Base-by-base conservation (phyloP, 1,140 invertebrate species). In the Philotrypesis tridentata region DNA sequence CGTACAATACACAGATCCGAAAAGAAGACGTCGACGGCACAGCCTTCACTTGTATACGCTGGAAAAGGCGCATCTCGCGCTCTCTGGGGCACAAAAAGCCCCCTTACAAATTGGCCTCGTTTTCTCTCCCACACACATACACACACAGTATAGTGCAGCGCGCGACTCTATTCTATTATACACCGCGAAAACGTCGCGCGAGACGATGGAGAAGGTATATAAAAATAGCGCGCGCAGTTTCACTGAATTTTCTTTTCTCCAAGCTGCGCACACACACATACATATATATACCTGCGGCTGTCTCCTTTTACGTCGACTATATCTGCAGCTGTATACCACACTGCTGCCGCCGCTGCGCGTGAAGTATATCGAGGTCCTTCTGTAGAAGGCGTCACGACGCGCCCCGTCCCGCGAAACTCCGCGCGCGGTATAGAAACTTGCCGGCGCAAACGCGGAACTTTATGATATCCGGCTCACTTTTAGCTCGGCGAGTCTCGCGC, bases 381-480 rank as follows among this genome's bases (percentile, higher is more conserved):
- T 74, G 40, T 74, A 60, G 43, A 74, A 74, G 72, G 72, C 48
- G 48, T 43, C 72, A 14, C 21, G 48, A 21, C 48, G 17, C 17
- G 72, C 17, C 43, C 17, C 23, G 72, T 55, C 72, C 25, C 25
- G 70, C 70, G 37, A 43, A 8, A 31, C 67, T 25, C 25, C 2
- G 17, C 27, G 29, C n/a, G n/a, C n/a, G n/a, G n/a, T n/a, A 8
- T 68, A 76, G 60, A 76, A 76, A 40, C 33, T 68, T 23, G 9
- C 23, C 11, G 12, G 25, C 40, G 63, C 33, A 7, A 29, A 78
- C 75, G 14, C 75, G 76, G 40, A 78, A 78, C 76, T 78, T 70
- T 68, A 70, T 65, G 76, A 78, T 70, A 78, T 70, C 65, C 76
- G 76, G 40, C 40, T 61, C 14, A 55, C 63, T 78, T 78, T 78